Base-by-base conservation (phyloP, 92 coral and sea anemone genomes). In the Palythoa caribaeorum region DNA sequence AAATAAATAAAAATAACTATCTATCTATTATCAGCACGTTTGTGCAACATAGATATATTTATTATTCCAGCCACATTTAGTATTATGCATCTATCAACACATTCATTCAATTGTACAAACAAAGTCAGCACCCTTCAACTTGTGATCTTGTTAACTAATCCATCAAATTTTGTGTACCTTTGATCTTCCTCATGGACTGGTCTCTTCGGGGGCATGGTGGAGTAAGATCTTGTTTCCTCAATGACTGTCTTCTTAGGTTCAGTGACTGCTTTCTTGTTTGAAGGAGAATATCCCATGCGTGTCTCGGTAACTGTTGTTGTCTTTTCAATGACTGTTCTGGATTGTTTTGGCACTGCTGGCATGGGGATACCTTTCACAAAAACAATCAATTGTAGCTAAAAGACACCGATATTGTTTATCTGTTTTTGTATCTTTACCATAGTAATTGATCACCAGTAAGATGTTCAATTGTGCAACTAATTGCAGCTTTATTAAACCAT, bases 171-270 rank as follows among this genome's bases (percentile, higher is more conserved):
- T n/a, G 7, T 16, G 1, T 80, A 92, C 83, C 79, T 88, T 10
- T 88, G 76, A 7, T 92, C 94, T 53, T 87, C 96, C 52, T 92
- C 94, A 7, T 84, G 78, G n/a, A 74, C 76, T 44, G 92, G 85
- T 68, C 90, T 91, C 90, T 92, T 91, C 7, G 84, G 78, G 36
- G 90, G 92, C 16, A 95, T 92, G 2, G 89, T 88, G 1, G 94
- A 85, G 14, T 89, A 88, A 65, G 90, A 87, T 55, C 92, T 85
- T 5, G 85, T 84, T 35, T 93, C 98, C 19, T 94, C 95, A 6
- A 84, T 88, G 2, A 89, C 89, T 6, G 84, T 68, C 59, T 88
- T 92, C 90, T 90, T 92, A 50, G 94, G 78, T 10, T 91, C 93
- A 1, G 60, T n/a, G 28, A 51, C 54, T 14, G 88, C 86, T 77